These are phyloP conservation scores for Cyclopterus lumpus DNA, from an alignment of 2,797 vertebrate species.

Conservation along the genomic window DNA sequence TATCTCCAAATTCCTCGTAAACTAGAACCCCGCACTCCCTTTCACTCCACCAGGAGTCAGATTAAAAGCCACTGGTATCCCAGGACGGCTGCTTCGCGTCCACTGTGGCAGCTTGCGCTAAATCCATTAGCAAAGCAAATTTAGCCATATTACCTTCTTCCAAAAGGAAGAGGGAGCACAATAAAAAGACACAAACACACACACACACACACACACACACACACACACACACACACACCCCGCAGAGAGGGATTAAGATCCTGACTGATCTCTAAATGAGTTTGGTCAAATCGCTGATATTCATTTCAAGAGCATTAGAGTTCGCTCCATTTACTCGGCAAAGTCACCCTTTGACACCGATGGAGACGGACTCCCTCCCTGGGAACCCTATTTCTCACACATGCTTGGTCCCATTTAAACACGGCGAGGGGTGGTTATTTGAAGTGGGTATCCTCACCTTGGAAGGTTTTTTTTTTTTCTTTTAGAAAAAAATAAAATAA, in stretches of 20 bases:
- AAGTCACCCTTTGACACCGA: constrained; percentile 73
- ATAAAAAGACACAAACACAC: constrained; percentile 80
- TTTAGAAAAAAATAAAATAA: no score
- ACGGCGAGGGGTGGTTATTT: constrained; percentile 7
- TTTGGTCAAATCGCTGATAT: constrained; percentile 86
- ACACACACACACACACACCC: constrained; percentile 80
- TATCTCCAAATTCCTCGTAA: constrained; percentile 74
- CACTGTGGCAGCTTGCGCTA: constrained; percentile 86
- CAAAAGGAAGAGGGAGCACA: constrained; percentile 76
- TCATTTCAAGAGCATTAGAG: constrained; percentile 87
- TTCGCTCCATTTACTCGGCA: constrained; percentile 80
- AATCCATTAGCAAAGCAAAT: constrained; percentile 88
- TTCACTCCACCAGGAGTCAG: constrained; percentile 73
- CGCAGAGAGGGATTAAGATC: constrained; percentile 78
- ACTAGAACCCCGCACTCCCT: constrained; percentile 69
- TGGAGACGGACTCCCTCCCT: constrained; percentile 51
- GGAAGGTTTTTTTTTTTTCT: no score
- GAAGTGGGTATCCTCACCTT: neutral
- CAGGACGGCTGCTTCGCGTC: constrained; percentile 65
- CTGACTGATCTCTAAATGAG: constrained; percentile 89
- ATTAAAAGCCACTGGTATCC: constrained; percentile 74
- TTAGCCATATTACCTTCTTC: constrained; percentile 85
- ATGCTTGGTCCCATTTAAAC: constrained; percentile 44
- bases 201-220: constrained; percentile 80
- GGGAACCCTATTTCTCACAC: constrained; percentile 63